phyloP scores from a whole-genome alignment of 1,140 invertebrate genomes.

The Aleiodes sp. region DNA sequence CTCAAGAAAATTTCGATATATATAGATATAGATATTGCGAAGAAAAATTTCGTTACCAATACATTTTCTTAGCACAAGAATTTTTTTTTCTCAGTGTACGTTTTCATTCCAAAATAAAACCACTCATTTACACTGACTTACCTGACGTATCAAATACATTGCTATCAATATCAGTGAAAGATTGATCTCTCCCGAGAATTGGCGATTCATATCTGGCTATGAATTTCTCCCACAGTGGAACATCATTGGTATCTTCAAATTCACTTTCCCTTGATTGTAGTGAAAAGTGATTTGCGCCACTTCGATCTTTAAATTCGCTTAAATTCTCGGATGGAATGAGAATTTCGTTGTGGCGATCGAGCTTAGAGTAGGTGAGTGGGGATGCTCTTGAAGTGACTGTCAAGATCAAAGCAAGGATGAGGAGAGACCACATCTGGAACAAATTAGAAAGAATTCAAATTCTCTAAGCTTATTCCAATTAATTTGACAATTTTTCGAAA shows the following conservation, averaged over 20 bases:
- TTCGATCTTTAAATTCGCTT: background rate
- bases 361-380: constrained; percentile 11
- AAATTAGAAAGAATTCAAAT: no score
- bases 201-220: background rate
- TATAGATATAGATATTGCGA: no score
- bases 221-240: constrained; percentile 11
- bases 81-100: no score
- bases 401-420: constrained; percentile 29
- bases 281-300: background rate
- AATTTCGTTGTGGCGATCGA: constrained; percentile 12
- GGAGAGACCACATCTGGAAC: constrained; percentile 31
- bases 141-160: background rate
- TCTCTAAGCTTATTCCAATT: no score
- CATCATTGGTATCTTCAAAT: constrained; percentile 13
- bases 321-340: constrained; percentile 4
- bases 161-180: background rate
- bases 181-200: background rate
- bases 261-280: background rate
- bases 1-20: no score
- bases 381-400: constrained; percentile 28
- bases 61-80: no score
- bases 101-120: no score
- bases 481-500: no score
- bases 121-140: no score
- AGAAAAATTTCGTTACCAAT: no score